These are phyloP conservation scores for Phenganax marumi DNA, from an alignment of 92 coral and sea anemone species.

Conservation along the genomic window DNA sequence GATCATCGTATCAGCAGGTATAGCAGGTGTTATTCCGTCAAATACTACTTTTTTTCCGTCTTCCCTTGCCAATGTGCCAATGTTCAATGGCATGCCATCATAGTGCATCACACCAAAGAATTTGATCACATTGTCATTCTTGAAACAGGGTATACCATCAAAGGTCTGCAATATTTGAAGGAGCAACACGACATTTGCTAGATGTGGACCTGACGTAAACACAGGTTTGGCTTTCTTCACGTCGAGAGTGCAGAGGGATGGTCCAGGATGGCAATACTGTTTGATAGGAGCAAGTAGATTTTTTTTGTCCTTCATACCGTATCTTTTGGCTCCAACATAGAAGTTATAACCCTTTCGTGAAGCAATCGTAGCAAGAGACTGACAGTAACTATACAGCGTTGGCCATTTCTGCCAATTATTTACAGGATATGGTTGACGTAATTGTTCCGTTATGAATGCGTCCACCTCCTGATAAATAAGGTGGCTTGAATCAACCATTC, in stretches of 20 bases:
- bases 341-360: slow-evolving; percentile 46
- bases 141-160: slow-evolving; percentile 48
- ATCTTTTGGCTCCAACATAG: slow-evolving; percentile 49
- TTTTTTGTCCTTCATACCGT: slow-evolving; percentile 46
- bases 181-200: slow-evolving; percentile 40
- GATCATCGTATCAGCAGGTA: neutral
- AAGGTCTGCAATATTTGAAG: slow-evolving; percentile 32
- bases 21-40: neutral
- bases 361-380: slow-evolving; percentile 49
- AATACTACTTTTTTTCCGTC: neutral
- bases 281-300: slow-evolving; percentile 23
- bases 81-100: slow-evolving; percentile 55
- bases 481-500: slow-evolving; percentile 51
- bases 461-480: slow-evolving; percentile 35
- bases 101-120: slow-evolving; percentile 42
- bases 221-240: slow-evolving; percentile 27
- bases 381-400: slow-evolving; percentile 56
- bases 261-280: slow-evolving; percentile 56
- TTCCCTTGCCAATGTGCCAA: slow-evolving; percentile 11
- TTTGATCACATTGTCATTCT: slow-evolving; percentile 12
- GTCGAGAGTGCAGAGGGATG: slow-evolving; percentile 56
- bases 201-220: slow-evolving; percentile 45
- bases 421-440: slow-evolving; percentile 57
- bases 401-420: slow-evolving; percentile 59
- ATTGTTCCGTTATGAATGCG: slow-evolving; percentile 59